Evolutionary conservation across 2,113 vertebrate species (phyloP).

Genomic region (Capreolus pygargus): DNA sequence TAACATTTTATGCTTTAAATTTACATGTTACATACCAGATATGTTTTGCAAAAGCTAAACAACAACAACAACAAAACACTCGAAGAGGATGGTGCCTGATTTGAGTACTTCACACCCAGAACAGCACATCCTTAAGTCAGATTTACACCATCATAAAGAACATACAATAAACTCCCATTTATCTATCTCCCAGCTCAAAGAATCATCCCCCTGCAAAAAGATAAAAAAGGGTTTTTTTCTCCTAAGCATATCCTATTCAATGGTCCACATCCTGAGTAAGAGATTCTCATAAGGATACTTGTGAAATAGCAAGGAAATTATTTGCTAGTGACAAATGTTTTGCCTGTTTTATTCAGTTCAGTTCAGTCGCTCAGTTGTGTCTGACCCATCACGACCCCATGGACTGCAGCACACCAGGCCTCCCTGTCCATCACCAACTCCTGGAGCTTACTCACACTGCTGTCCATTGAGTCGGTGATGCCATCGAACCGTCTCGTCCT

Average conservation of each 20-base stretch:
- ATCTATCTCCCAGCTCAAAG: not conserved
- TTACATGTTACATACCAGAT: not conserved
- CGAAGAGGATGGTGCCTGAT: not conserved
- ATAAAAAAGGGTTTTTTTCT: not conserved
- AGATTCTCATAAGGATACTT: not conserved
- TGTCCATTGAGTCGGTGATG: accelerated
- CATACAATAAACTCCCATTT: not conserved
- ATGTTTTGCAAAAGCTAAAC: not conserved
- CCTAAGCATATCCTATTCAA: not conserved
- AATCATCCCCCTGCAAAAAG: not conserved
- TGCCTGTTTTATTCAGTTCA: not conserved
- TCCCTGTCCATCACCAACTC: not conserved
- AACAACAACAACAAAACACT: not conserved
- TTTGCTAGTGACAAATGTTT: not conserved
- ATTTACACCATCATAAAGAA: not conserved
- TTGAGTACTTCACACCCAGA: not conserved
- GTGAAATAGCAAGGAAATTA: not conserved
- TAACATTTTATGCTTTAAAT: not conserved
- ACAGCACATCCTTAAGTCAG: not conserved
- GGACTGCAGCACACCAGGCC: not conserved
- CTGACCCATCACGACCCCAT: not conserved
- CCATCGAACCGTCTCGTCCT: not conserved
- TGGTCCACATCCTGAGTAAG: not conserved
- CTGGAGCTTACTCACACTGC: not conserved
- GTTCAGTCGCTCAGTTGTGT: not conserved